Percentiles rank a stretch among this genome's conserved stretches.
Conservation (phyloP, 2,797 vertebrate genomes). For the Enteromius mattozi region DNA sequence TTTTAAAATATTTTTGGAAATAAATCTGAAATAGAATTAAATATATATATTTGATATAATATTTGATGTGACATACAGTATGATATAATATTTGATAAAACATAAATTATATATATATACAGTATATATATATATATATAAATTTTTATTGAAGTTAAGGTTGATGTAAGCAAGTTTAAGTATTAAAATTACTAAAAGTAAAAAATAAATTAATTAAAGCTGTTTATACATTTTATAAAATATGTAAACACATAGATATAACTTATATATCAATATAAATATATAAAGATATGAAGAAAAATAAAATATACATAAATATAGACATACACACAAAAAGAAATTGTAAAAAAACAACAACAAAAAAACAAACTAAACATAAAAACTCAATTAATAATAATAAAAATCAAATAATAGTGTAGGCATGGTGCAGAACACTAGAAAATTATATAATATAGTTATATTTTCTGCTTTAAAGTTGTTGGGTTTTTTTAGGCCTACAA, state of each 20-base stretch:
- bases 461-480: neutral
- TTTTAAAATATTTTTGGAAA: neutral
- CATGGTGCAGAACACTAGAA: no score
- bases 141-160: neutral
- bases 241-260: neutral
- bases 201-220: neutral
- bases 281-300: neutral
- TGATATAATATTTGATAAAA: no score
- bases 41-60: neutral
- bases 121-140: no score
- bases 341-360: no score
- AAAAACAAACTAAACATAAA: neutral
- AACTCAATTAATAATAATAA: neutral
- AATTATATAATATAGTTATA: neutral
- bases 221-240: neutral
- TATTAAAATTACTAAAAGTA: neutral
- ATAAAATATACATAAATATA: no score
- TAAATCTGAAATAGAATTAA: neutral
- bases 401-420: neutral
- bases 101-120: no score
- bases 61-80: no score
- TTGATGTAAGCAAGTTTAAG: neutral
- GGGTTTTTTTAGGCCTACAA: neutral
- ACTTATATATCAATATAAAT: neutral
- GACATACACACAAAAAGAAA: no score